phyloP scores from a whole-genome alignment of 2,888 invertebrate genomes.

The Amblyjoppa proteus region DNA sequence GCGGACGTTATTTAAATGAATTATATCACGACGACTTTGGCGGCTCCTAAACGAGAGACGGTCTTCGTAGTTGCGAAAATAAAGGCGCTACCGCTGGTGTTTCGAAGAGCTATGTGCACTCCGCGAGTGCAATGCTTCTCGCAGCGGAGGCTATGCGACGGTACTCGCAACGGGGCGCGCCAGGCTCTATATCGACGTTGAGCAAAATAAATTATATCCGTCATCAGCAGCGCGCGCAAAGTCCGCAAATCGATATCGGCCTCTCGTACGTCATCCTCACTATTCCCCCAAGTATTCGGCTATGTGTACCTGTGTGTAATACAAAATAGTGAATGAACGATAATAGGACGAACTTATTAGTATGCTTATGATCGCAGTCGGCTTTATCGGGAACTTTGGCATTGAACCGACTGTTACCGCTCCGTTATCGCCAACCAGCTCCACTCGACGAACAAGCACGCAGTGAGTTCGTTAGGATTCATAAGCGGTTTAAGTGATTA shows the following conservation, averaged over 20 bases:
- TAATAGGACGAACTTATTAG: not conserved
- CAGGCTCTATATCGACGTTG: slow-evolving; percentile 38
- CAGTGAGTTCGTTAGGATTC: slow-evolving; percentile 63
- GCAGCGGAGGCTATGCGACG: slow-evolving; percentile 27
- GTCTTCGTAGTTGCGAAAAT: slow-evolving; percentile 19
- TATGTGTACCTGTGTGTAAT: slow-evolving; percentile 8
- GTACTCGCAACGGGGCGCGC: slow-evolving; percentile 36
- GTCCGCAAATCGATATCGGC: slow-evolving; percentile 35
- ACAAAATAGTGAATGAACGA: slow-evolving; percentile 28
- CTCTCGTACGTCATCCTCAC: slow-evolving; percentile 23
- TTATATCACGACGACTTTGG: slow-evolving; percentile 52
- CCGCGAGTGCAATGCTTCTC: slow-evolving; percentile 3
- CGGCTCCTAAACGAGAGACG: slow-evolving; percentile 38
- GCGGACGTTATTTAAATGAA: slow-evolving; percentile 38
- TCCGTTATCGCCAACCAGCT: slow-evolving; percentile 24
- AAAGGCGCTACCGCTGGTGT: not conserved
- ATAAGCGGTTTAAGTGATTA: slow-evolving; percentile 68
- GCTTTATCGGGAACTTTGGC: slow-evolving; percentile 42
- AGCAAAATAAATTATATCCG: slow-evolving; percentile 62
- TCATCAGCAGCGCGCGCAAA: slow-evolving; percentile 55
- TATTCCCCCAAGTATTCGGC: slow-evolving; percentile 3
- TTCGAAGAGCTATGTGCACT: slow-evolving; percentile 4
- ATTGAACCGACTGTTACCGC: slow-evolving; percentile 38
- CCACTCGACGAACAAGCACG: slow-evolving; percentile 22
- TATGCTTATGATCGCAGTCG: slow-evolving; percentile 17